Evolutionary conservation across 2,888 invertebrate species (phyloP), one percentile per base, ranked within the genome.

Genomic region (Sepioteuthis lessoniana): DNA sequence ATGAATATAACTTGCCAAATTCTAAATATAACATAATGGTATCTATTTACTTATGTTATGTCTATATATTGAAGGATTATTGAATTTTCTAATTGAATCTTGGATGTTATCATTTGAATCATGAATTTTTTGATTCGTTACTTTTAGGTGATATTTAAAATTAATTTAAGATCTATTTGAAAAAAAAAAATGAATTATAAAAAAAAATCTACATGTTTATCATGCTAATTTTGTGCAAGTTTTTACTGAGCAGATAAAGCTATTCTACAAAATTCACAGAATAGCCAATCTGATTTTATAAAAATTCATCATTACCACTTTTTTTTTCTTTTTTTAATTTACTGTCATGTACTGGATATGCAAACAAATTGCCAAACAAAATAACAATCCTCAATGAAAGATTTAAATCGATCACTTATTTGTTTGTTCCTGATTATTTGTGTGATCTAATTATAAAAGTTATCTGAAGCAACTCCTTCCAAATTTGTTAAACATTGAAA

Each of bases 391-490:
- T 55, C 55, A 55, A 21, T 21, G 21, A 76, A n/a, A n/a, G 25
- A 76, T n/a, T 76, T 60, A 35, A 35, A 35, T 76, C n/a, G 5
- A 55, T 55, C 55, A 55, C 47, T 47, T 47, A 60, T 28, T 76
- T 76, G 76, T 76, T 76, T 76, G 76, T 76, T 76, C 76, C n/a
- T 76, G n/a, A 35, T n/a, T 76, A 76, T 76, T 76, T 76, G 76
- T 76, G 35, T n/a, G n/a, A 76, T 76, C 25, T 55, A 25, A 55
- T 35, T 4, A 76, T n/a, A 35, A 76, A 76, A 76, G n/a, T n/a
- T 76, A 76, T 76, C 16, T 35, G 76, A 76, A 76, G 10, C 35
- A 10, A n/a, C 76, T 76, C 35, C 76, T 76, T 76, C 13, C 76
- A 25, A 55, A 25, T 55, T 55, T 25, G 25, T 25, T 7, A 55